These are phyloP conservation scores for Poecilia picta DNA, from an alignment of 2,797 vertebrate species.

Conservation along the genomic window DNA sequence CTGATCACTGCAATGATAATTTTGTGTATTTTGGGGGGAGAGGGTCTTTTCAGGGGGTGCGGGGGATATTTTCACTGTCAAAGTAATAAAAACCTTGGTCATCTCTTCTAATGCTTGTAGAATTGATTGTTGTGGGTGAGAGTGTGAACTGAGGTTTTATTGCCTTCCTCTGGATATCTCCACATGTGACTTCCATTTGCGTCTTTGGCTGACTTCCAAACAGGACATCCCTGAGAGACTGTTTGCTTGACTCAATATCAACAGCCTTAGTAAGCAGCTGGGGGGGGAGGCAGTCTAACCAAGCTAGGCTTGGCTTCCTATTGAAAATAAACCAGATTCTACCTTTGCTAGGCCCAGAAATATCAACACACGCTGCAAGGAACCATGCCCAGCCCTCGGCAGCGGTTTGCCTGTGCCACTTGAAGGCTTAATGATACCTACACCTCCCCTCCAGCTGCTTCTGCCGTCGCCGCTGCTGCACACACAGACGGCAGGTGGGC, in stretches of 20 bases:
- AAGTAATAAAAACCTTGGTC: slow-evolving; percentile 35
- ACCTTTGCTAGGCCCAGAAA: slow-evolving; percentile 66
- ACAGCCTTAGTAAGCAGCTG: slow-evolving; percentile 74
- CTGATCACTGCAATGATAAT: slow-evolving; percentile 48
- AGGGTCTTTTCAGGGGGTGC: background rate
- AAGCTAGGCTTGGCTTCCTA: slow-evolving; percentile 65
- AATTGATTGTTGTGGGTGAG: slow-evolving; percentile 20
- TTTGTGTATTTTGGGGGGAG: slow-evolving; percentile 47
- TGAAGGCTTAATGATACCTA: slow-evolving; percentile 95
- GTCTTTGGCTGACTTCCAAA: slow-evolving; percentile 78
- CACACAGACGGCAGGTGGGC: slow-evolving; percentile 67
- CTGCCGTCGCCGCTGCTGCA: slow-evolving; percentile 41
- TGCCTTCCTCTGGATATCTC: slow-evolving; percentile 65
- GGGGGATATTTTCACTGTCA: background rate
- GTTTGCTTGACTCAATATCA: slow-evolving; percentile 83
- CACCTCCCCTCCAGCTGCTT: slow-evolving; percentile 89
- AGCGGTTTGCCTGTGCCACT: slow-evolving; percentile 65
- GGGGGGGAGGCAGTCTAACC: slow-evolving; percentile 17
- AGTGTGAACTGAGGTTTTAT: slow-evolving; percentile 62
- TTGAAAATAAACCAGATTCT: slow-evolving; percentile 79
- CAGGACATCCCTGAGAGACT: slow-evolving; percentile 84
- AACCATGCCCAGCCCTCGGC: slow-evolving; percentile 68
- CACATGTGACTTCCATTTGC: slow-evolving; percentile 81
- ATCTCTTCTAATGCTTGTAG: slow-evolving; percentile 20
- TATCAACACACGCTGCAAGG: slow-evolving; percentile 69